phyloP scores from a whole-genome alignment of 2,888 invertebrate genomes.

The Sminthurides aquaticus region DNA sequence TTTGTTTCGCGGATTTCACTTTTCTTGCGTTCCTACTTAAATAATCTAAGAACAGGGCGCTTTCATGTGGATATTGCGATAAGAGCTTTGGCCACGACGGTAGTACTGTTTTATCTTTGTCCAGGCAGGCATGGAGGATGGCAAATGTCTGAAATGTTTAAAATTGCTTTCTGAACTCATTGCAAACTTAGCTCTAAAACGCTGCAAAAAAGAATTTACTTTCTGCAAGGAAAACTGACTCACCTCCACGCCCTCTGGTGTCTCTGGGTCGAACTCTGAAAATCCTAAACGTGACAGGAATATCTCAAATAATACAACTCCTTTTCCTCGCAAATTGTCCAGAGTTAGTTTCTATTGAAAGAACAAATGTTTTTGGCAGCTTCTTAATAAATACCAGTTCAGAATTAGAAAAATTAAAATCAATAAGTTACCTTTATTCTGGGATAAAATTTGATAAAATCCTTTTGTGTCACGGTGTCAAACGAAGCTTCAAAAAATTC shows the following conservation, averaged over 20 bases:
- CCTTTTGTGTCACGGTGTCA: constrained; percentile 38
- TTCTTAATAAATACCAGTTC: no score
- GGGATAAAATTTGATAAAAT: constrained; percentile 43
- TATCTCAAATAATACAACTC: constrained; percentile 35
- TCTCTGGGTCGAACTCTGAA: constrained; percentile 32
- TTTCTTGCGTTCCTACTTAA: constrained; percentile 35
- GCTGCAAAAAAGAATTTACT: no score
- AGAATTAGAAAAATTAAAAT: constrained; percentile 3
- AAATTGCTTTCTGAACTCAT: no score
- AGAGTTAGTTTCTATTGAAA: not conserved
- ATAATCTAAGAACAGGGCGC: constrained; percentile 33
- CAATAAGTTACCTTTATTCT: constrained; percentile 36
- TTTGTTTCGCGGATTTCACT: constrained; percentile 28
- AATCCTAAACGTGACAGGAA: constrained; percentile 38
- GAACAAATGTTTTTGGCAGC: no score
- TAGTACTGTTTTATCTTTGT: constrained; percentile 30
- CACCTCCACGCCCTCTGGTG: constrained; percentile 39
- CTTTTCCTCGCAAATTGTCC: no score
- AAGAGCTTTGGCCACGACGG: constrained; percentile 37
- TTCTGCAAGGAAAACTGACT: no score
- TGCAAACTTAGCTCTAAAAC: no score
- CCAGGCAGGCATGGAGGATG: constrained; percentile 36
- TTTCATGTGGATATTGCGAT: constrained; percentile 35
- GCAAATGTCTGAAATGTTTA: constrained; percentile 29
- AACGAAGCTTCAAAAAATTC: constrained; percentile 42